Conservation (phyloP, 2,888 invertebrate species). For the Notocelia uddmanniana region DNA sequence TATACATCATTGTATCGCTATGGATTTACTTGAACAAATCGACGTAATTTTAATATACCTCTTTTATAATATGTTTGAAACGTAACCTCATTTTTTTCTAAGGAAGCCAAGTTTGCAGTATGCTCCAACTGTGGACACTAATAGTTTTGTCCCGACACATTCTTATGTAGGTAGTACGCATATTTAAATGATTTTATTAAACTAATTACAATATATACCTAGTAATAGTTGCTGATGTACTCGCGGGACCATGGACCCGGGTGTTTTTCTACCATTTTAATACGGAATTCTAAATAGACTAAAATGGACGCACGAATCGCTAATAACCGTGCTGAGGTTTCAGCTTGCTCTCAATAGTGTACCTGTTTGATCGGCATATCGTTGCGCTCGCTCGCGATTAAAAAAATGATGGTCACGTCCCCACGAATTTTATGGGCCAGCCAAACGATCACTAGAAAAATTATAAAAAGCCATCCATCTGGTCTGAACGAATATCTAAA, state of each 20-base stretch:
- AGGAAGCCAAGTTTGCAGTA: no score
- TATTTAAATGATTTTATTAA: no score
- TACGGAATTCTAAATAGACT: slow-evolving; percentile 18
- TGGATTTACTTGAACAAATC: no score
- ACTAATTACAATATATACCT: neutral
- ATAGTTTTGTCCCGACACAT: no score
- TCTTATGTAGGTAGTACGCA: no score
- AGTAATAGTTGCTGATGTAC: neutral
- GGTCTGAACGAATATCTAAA: slow-evolving; percentile 67
- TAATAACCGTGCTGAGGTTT: slow-evolving; percentile 65
- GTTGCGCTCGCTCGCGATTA: slow-evolving; percentile 60
- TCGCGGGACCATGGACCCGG: neutral
- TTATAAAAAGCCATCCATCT: slow-evolving; percentile 75
- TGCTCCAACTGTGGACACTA: no score
- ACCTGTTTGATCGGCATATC: slow-evolving; percentile 75
- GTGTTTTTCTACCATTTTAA: neutral
- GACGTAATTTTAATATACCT: no score
- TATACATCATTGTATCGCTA: no score
- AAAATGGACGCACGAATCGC: slow-evolving; percentile 44
- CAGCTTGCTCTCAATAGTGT: slow-evolving; percentile 63
- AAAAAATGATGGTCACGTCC: slow-evolving; percentile 78
- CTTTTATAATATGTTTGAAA: no score
- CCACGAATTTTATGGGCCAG: slow-evolving; percentile 78
- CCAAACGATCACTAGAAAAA: slow-evolving; percentile 70
- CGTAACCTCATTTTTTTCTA: no score